Evolutionary conservation across 2,113 vertebrate species (phyloP).

Genomic region (Pavo muticus): DNA sequence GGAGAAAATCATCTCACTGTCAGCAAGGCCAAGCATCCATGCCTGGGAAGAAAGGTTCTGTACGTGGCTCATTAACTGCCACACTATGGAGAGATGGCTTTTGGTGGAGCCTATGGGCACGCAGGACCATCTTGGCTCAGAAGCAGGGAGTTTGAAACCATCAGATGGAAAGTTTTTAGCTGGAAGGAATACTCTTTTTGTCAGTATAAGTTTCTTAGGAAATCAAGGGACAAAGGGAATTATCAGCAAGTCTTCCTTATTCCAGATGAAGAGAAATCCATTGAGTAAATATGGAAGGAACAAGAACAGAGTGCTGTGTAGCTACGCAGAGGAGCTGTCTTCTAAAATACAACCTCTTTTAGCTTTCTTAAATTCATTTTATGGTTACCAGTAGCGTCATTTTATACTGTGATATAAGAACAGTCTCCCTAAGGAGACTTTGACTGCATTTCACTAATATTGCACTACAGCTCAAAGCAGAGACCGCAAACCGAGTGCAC

Average conservation of each 20-base stretch:
- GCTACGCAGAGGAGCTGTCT: accelerated
- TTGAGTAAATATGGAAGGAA: not conserved
- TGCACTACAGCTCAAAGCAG: conserved; percentile 17
- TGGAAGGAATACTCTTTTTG: not conserved
- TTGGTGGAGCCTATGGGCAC: not conserved
- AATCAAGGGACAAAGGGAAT: not conserved
- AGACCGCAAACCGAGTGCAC: not conserved
- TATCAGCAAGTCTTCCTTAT: not conserved
- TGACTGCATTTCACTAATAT: conserved; percentile 7
- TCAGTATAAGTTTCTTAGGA: not conserved
- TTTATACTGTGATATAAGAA: not conserved
- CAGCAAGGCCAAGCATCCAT: not conserved
- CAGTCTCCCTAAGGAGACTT: not conserved
- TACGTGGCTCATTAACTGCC: not conserved
- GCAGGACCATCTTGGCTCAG: not conserved
- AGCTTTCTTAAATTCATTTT: not conserved
- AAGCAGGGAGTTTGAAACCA: not conserved
- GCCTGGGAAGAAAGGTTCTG: not conserved
- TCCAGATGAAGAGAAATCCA: not conserved
- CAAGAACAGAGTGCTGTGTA: not conserved
- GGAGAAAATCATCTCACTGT: not conserved
- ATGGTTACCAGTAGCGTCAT: not conserved
- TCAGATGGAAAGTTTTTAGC: not conserved
- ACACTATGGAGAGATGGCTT: not conserved
- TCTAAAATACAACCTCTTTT: not conserved